Conservation (phyloP, 1,140 invertebrate genomes). For the Teleogryllus occipitalis region DNA sequence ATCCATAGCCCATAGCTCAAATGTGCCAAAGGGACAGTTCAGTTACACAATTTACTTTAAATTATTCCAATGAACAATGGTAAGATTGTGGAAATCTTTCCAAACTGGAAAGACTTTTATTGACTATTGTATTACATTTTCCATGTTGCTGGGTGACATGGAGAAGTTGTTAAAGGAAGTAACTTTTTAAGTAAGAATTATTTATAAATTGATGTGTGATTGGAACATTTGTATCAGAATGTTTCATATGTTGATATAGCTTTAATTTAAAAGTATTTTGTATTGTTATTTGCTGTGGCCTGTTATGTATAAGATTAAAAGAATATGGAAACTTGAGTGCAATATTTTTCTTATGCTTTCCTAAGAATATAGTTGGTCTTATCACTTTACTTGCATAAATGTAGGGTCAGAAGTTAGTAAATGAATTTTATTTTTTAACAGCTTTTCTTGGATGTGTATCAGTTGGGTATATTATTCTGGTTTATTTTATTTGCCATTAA, state of each 20-base stretch:
- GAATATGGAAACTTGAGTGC: too few species aligned
- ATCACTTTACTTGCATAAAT: too few species aligned
- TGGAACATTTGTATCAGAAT: not conserved
- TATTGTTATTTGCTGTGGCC: not conserved
- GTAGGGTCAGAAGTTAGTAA: too few species aligned
- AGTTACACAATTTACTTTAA: not conserved
- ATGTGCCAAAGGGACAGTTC: not conserved
- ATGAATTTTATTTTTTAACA: too few species aligned
- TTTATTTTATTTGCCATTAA: too few species aligned
- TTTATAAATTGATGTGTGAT: not conserved
- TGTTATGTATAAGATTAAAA: not conserved
- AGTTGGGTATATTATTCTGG: too few species aligned
- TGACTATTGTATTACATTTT: not conserved
- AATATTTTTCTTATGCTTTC: too few species aligned
- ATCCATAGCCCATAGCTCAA: not conserved
- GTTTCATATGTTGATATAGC: not conserved
- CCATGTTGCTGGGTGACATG: not conserved
- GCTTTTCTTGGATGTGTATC: too few species aligned
- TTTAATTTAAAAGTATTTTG: not conserved
- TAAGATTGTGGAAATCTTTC: not conserved
- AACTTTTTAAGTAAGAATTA: not conserved
- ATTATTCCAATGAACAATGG: not conserved
- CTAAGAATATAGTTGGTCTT: too few species aligned
- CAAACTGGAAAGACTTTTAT: not conserved
- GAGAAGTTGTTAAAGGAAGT: not conserved